Conservation (phyloP, 1,140 invertebrate genomes). For the Paramacrobiotus metropolitanus region DNA sequence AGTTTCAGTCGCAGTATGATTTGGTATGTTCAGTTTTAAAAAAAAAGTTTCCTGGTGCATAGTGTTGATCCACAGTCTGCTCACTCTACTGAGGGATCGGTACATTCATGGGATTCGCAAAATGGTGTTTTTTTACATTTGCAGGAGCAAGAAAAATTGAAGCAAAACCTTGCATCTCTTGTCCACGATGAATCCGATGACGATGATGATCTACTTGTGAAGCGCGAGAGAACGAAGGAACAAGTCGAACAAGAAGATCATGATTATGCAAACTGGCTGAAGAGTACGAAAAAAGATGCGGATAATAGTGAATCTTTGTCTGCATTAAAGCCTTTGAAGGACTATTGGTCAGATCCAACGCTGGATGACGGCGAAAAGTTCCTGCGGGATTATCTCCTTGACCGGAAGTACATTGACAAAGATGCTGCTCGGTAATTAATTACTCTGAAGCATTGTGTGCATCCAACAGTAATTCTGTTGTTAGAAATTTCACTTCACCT, state of each 20-base stretch:
- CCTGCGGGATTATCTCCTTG: conserved; percentile 69
- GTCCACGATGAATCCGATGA: conserved; percentile 11
- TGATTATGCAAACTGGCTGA: conserved; percentile 55
- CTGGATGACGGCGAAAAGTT: conserved; percentile 62
- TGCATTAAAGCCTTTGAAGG: conserved; percentile 37
- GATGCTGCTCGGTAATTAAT: conserved; percentile 10
- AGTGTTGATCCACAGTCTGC: not conserved
- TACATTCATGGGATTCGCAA: not conserved
- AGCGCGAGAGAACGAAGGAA: conserved; percentile 1
- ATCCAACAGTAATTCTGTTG: too few relatives aligned
- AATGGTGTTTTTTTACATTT: conserved; percentile 11
- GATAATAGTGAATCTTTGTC: conserved; percentile 36
- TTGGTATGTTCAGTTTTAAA: too few relatives aligned
- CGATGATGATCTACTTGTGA: conserved; percentile 10
- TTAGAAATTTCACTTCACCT: too few relatives aligned
- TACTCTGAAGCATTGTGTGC: too few relatives aligned
- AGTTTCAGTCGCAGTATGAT: not conserved
- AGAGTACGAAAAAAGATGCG: conserved; percentile 33
- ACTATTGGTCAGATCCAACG: conserved; percentile 58
- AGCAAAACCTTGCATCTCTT: conserved; percentile 12
- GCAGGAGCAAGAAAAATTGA: conserved; percentile 14
- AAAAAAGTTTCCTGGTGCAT: too few relatives aligned
- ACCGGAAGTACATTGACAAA: conserved; percentile 40
- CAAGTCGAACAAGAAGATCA: conserved; percentile 33
- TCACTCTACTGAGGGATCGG: not conserved